phyloP scores from a whole-genome alignment of 92 coral and sea anemone genomes.

The Galaxea fascicularis region DNA sequence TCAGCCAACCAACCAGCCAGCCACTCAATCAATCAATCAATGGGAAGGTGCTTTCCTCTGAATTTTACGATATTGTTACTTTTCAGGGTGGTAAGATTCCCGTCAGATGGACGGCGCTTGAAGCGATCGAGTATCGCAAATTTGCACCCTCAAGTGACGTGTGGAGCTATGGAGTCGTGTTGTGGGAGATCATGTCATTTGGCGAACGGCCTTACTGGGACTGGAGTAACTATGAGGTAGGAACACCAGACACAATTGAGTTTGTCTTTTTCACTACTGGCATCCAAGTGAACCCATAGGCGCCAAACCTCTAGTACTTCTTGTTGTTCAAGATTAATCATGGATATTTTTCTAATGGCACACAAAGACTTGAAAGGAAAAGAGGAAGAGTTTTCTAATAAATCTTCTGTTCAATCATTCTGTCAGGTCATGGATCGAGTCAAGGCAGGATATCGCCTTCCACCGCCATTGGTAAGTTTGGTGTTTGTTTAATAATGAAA shows the following conservation, averaged over 20 bases:
- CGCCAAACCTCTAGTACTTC: too few relatives aligned
- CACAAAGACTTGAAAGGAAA: too few relatives aligned
- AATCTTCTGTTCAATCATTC: too few relatives aligned
- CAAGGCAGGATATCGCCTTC: constrained; percentile 72
- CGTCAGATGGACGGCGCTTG: constrained; percentile 97
- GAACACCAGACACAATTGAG: background rate
- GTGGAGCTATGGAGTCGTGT: constrained; percentile 93
- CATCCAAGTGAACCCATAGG: background rate
- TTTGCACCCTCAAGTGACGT: constrained; percentile 94
- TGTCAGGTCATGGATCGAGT: constrained; percentile 87
- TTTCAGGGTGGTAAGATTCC: constrained; percentile 95
- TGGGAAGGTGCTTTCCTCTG: background rate
- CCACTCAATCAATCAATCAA: too few relatives aligned
- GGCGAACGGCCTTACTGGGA: constrained; percentile 95
- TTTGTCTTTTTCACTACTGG: background rate
- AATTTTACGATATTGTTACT: background rate
- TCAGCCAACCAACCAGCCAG: too few relatives aligned
- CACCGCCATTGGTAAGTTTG: constrained; percentile 61
- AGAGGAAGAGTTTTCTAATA: too few relatives aligned
- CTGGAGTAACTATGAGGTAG: constrained; percentile 91
- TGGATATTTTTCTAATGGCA: too few relatives aligned
- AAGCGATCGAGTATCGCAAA: constrained; percentile 91
- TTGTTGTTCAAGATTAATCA: too few relatives aligned
- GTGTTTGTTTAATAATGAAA: background rate
- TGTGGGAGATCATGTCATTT: constrained; percentile 98